Percentiles rank a stretch among this genome's conserved stretches.
Evolutionary conservation across 2,888 invertebrate genomes (phyloP).

Genomic region (Pyrrhia umbra): DNA sequence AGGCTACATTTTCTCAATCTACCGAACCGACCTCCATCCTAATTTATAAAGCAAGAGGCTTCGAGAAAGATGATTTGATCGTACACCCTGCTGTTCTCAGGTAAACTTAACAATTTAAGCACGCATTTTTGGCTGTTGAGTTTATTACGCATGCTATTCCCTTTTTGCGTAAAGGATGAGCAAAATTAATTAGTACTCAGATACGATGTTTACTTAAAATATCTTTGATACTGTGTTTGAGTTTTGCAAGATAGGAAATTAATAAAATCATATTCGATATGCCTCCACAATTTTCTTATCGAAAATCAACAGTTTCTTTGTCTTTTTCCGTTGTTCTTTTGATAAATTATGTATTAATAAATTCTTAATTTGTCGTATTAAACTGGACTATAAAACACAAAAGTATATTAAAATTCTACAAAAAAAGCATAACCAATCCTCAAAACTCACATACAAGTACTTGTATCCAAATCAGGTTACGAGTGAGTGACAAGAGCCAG

Average conservation of each 20-base stretch:
- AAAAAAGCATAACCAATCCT: not conserved
- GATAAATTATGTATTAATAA: not conserved
- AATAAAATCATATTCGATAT: slow-evolving; percentile 11
- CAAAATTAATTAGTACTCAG: slow-evolving; percentile 43
- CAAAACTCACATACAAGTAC: not conserved
- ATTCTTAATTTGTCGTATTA: too few relatives aligned
- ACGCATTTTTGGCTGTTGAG: slow-evolving; percentile 72
- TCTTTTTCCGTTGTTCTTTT: not conserved
- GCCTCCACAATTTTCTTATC: not conserved
- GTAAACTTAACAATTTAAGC: slow-evolving; percentile 85
- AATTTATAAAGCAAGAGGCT: slow-evolving; percentile 85
- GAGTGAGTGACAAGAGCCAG: slow-evolving; percentile 33
- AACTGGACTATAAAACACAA: too few relatives aligned
- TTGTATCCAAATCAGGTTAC: slow-evolving; percentile 9
- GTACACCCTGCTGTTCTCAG: slow-evolving; percentile 83
- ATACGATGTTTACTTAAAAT: slow-evolving; percentile 32
- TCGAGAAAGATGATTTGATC: slow-evolving; percentile 84
- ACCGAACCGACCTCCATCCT: slow-evolving; percentile 79
- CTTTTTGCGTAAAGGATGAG: slow-evolving; percentile 29
- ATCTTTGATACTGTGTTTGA: slow-evolving; percentile 26
- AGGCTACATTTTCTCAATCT: slow-evolving; percentile 84
- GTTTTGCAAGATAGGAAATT: slow-evolving; percentile 27
- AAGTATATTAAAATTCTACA: not conserved
- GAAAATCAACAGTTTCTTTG: not conserved
- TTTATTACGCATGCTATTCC: slow-evolving; percentile 22